Evolutionary conservation across 2,113 vertebrate species (phyloP), one percentile per base, ranked within the genome.

Genomic region (Natator depressus): DNA sequence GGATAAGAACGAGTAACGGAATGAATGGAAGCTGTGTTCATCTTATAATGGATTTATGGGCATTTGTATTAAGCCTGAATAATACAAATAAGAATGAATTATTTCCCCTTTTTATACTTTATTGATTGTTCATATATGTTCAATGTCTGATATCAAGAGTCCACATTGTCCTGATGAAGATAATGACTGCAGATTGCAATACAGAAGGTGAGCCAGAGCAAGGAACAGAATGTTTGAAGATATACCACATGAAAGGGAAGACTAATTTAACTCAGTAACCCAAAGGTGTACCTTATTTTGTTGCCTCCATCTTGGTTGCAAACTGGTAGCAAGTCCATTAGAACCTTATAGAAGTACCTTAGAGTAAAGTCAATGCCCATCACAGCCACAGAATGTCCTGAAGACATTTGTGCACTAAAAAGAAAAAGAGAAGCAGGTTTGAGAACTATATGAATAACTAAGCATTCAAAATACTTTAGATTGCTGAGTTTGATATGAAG

Each of bases 351-450:
- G 98, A 99, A 99, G 97, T 99, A 99, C 17, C 99, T 97, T 5
- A 99, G 98, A 2, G 99, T 99, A 97, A 99, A 99, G 98, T 99
- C 99, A 1, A 99, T 99, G 86, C 99, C 99, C 99, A 99, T 99
- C 62, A 99, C 99, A 3, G 99, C 99, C 65, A 99, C 98, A 0
- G 99, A 99, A 78, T 99, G 99, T 47, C 99, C 99, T 38, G 99
- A 94, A 82, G 99, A 99, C 97, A 99, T 98, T 97, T 99, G 98
- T 8, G 98, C 96, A 50, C 99, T 99, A 89, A 38, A 94, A 2
- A n/a, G 57, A 88, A 90, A 8, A 82, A 72, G 19, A 8, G 10
- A 11, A 2, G 49, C n/a, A 47, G 42, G 51, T 50, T 80, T 91
- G 2, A 55, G 27, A 42, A 53, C 29, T 80, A 50, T 1, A 27